A percentile compares a stretch with the other conserved stretches of the same genome.
These are phyloP conservation scores for Megalops cyprinoides DNA, from an alignment of 2,797 vertebrate species.

Conservation along the genomic window DNA sequence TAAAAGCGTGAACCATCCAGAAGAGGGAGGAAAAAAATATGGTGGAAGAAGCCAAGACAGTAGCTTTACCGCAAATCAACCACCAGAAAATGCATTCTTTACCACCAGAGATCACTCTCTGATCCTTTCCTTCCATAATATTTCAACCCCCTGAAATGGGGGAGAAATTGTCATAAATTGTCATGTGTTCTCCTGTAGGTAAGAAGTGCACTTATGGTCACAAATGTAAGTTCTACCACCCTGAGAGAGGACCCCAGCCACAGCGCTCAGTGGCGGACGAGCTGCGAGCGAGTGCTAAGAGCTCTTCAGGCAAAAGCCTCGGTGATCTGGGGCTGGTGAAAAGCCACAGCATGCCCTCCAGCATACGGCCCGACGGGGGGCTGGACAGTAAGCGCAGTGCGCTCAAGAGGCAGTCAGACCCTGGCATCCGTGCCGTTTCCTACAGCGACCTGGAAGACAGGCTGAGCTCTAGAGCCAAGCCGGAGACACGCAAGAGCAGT, in stretches of 20 bases:
- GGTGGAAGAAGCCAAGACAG: no score
- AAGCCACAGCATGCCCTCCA: slow-evolving; percentile 92
- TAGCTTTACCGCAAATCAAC: no score
- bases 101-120: no score
- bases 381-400: slow-evolving; percentile 76
- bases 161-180: no score
- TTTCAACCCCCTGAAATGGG: no score
- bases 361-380: slow-evolving; percentile 74
- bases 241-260: slow-evolving; percentile 91
- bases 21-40: no score
- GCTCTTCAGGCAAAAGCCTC: slow-evolving; percentile 79
- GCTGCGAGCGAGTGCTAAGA: slow-evolving; percentile 93
- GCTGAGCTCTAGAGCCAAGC: slow-evolving; percentile 85
- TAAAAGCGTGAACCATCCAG: not conserved
- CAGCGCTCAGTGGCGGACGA: slow-evolving; percentile 95
- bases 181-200: slow-evolving; percentile 68
- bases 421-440: slow-evolving; percentile 87
- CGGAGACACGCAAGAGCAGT: slow-evolving; percentile 75
- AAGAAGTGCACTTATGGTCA: slow-evolving; percentile 99
- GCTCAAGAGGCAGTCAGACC: slow-evolving; percentile 90
- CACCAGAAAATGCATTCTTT: no score
- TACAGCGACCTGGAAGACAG: slow-evolving; percentile 93
- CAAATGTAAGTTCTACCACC: slow-evolving; percentile 98
- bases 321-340: slow-evolving; percentile 88
- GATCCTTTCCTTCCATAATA: no score